A percentile compares a stretch with the other conserved stretches of the same genome.
phyloP scores from a whole-genome alignment of 2,888 invertebrate genomes.

The Brenthis hecate region DNA sequence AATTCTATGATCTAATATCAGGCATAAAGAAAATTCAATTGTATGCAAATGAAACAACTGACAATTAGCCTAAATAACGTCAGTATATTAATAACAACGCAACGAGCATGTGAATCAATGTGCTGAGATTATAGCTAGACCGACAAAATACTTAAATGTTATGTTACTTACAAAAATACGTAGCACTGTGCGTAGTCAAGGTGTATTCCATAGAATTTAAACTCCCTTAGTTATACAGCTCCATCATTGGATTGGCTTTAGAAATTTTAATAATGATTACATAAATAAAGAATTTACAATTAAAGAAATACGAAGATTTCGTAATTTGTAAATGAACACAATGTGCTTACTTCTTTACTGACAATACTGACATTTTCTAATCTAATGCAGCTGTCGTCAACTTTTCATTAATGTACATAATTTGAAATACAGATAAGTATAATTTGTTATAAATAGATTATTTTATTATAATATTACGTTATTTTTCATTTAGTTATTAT shows the following conservation, averaged over 20 bases:
- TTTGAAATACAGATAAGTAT: too few species aligned
- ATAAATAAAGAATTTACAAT: slow-evolving; percentile 40
- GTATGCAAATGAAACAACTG: slow-evolving; percentile 74
- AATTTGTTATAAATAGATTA: too few species aligned
- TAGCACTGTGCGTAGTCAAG: slow-evolving; percentile 58
- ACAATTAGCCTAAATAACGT: slow-evolving; percentile 66
- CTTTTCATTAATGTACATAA: neutral
- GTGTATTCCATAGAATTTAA: slow-evolving; percentile 69
- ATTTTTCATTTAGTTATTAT: neutral
- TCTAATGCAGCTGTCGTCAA: slow-evolving; percentile 29
- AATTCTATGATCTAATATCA: slow-evolving; percentile 50
- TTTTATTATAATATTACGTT: neutral
- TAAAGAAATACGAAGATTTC: slow-evolving; percentile 36
- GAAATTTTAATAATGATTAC: slow-evolving; percentile 21
- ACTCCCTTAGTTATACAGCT: slow-evolving; percentile 56
- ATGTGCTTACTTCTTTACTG: slow-evolving; percentile 55
- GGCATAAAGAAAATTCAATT: slow-evolving; percentile 62
- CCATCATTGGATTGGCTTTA: slow-evolving; percentile 51
- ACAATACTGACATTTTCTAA: slow-evolving; percentile 53
- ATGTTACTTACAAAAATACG: slow-evolving; percentile 66
- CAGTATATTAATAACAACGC: slow-evolving; percentile 55
- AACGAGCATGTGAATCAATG: slow-evolving; percentile 54
- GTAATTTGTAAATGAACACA: slow-evolving; percentile 50
- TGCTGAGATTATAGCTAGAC: slow-evolving; percentile 45
- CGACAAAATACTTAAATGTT: slow-evolving; percentile 44